phyloP scores from a whole-genome alignment of 2,888 invertebrate genomes.

The Anticlea derivata region DNA sequence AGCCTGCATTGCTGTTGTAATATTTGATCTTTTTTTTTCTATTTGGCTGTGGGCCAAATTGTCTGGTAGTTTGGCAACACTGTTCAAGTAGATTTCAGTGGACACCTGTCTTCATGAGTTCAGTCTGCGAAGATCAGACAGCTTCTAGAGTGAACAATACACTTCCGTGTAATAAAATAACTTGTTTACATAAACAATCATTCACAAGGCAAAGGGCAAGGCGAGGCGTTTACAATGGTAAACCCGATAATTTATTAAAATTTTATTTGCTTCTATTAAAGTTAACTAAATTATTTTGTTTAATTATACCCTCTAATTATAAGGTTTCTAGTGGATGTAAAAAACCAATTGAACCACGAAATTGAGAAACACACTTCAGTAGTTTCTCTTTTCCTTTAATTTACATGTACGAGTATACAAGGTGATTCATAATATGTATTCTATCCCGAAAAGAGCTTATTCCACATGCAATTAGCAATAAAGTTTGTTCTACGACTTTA shows the following conservation, averaged over 20 bases:
- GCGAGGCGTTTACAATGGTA: conserved; percentile 31
- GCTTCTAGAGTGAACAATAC: conserved; percentile 17
- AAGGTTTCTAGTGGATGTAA: no score
- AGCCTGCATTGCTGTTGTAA: conserved; percentile 42
- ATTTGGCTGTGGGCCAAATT: conserved; percentile 66
- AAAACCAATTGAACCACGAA: no score
- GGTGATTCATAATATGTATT: no score
- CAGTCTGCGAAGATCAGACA: conserved; percentile 54
- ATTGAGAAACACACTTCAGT: no score
- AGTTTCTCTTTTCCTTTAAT: no score
- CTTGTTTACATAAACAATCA: conserved; percentile 33
- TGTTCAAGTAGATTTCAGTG: conserved; percentile 35
- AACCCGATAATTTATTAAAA: conserved; percentile 18
- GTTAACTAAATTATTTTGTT: no score
- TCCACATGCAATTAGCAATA: no score
- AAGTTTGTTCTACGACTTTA: no score
- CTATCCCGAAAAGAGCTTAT: no score
- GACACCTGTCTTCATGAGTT: conserved; percentile 70
- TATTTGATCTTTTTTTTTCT: conserved; percentile 44
- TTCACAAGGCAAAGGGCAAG: conserved; percentile 57
- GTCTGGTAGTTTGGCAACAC: conserved; percentile 71
- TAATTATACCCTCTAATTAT: no score
- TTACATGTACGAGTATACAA: no score
- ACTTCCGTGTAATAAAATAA: conserved; percentile 31
- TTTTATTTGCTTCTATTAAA: no score